Evolutionary conservation across 1,140 invertebrate genomes (phyloP).

Genomic region (Drosophila busckii): DNA sequence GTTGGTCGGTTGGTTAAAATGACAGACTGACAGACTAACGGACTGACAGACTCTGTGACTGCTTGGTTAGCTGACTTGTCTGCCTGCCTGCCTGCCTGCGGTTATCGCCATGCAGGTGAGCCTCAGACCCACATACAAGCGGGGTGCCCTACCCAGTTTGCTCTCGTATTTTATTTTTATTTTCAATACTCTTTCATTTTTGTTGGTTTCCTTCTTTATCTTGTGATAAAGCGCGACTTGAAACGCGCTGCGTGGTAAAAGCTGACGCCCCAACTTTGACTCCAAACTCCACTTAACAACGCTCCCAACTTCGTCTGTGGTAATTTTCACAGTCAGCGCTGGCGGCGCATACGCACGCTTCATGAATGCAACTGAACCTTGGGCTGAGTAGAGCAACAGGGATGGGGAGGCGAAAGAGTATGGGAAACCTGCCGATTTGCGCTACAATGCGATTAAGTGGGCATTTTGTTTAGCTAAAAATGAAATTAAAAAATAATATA

Average conservation of each 20-base stretch:
- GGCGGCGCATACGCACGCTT: slow-evolving; percentile 48
- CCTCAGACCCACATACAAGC: slow-evolving; percentile 6
- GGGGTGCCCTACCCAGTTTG: slow-evolving; percentile 1
- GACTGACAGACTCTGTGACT: slow-evolving; percentile 2
- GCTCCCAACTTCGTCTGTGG: slow-evolving; percentile 3
- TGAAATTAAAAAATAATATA: too few relatives aligned
- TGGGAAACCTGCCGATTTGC: slow-evolving; percentile 44
- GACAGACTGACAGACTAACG: slow-evolving; percentile 9
- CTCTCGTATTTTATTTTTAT: slow-evolving; percentile 19
- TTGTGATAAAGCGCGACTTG: slow-evolving; percentile 72
- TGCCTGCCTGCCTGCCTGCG: slow-evolving; percentile 43
- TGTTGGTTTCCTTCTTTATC: slow-evolving; percentile 49
- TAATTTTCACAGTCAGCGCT: slow-evolving; percentile 6
- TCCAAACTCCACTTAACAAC: background rate
- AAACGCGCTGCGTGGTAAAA: slow-evolving; percentile 60
- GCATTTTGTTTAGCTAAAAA: slow-evolving; percentile 33
- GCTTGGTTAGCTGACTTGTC: background rate
- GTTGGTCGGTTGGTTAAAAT: too few relatives aligned
- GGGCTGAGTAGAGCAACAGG: background rate
- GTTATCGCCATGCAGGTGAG: slow-evolving; percentile 56
- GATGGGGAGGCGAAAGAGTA: background rate
- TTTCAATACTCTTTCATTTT: slow-evolving; percentile 2
- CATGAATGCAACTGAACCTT: slow-evolving; percentile 35
- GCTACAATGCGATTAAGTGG: slow-evolving; percentile 41
- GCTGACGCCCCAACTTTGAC: slow-evolving; percentile 16